A percentile compares a stretch with the other conserved stretches of the same genome.
Evolutionary conservation across 2,888 invertebrate species (phyloP).

Genomic region (Noctua fimbriata): DNA sequence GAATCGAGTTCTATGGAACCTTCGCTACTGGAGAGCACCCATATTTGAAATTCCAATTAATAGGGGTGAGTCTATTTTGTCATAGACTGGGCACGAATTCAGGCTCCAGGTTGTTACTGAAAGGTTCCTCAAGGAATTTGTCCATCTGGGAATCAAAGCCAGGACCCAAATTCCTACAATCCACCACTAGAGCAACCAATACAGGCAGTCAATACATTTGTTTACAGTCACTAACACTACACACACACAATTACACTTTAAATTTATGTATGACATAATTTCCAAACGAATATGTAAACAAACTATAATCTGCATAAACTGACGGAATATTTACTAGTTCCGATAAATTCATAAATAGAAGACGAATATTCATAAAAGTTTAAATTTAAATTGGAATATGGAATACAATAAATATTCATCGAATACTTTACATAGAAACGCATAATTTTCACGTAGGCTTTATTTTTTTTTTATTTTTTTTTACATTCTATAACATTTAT

Average conservation of each 20-base stretch:
- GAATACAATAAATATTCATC: neutral
- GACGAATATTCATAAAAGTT: neutral
- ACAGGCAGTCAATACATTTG: neutral
- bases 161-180: neutral
- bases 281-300: neutral
- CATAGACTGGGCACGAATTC: no score
- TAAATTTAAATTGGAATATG: neutral
- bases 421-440: neutral
- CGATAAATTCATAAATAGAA: neutral
- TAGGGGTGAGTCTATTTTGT: no score
- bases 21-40: no score
- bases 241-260: neutral
- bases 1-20: no score
- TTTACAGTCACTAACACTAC: neutral
- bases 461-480: no score
- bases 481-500: neutral
- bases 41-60: no score
- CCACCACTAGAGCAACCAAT: neutral
- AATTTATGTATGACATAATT: neutral
- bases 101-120: no score
- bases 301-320: neutral
- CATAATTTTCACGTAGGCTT: neutral
- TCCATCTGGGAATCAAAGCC: neutral
- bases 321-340: conserved; percentile 2
- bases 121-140: no score